These are phyloP conservation scores for Limonius californicus DNA, from an alignment of 1,140 invertebrate species.

Conservation along the genomic window DNA sequence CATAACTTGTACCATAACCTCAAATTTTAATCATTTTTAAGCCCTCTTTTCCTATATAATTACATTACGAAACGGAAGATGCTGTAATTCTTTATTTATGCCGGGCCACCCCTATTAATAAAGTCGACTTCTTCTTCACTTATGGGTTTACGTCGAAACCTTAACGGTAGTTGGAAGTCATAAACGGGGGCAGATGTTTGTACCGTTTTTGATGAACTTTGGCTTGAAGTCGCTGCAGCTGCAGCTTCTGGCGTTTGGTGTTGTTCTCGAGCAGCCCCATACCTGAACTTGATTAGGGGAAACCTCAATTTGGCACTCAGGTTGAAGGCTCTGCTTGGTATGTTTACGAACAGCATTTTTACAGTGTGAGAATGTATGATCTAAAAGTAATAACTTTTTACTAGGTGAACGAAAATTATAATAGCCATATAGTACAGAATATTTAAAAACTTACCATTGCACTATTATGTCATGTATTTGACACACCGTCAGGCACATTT, in stretches of 20 bases:
- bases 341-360: neutral
- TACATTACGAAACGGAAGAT: no score
- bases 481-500: no score
- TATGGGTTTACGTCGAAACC: neutral
- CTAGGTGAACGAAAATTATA: no score
- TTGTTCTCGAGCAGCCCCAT: neutral
- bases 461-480: no score
- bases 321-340: neutral
- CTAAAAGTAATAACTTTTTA: no score
- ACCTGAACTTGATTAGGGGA: neutral
- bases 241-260: neutral
- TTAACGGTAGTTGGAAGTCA: neutral
- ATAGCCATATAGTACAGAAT: no score
- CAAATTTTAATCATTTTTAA: no score
- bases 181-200: neutral
- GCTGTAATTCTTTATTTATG: no score
- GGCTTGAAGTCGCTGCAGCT: neutral
- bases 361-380: no score
- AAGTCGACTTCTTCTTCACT: neutral
- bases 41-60: no score
- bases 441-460: no score
- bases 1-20: no score
- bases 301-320: neutral
- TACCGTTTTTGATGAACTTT: neutral
- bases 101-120: conserved; percentile 1